Evolutionary conservation across 2,888 invertebrate genomes (phyloP).

Genomic region (Campoplex nolae): DNA sequence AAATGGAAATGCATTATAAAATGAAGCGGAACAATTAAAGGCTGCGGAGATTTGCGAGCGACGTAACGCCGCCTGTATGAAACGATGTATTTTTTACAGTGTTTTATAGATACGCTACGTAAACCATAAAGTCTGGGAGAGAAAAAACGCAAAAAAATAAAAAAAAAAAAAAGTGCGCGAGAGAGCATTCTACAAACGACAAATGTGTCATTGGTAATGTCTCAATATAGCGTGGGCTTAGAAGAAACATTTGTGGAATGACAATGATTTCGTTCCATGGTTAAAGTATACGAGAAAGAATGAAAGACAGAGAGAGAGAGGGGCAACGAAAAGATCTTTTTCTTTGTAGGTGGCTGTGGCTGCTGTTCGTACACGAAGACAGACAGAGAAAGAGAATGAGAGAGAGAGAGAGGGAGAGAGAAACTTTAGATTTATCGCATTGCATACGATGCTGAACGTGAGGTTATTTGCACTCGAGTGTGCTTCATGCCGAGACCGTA

Average conservation of each 20-base stretch:
- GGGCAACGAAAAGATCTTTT: conserved; percentile 55
- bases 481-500: conserved; percentile 20
- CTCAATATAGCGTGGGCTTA: conserved; percentile 68
- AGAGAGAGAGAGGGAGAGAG: conserved; percentile 21
- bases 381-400: conserved; percentile 13
- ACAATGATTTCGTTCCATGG: conserved; percentile 61
- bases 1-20: not conserved
- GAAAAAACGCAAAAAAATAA: too few relatives aligned
- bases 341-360: conserved; percentile 64
- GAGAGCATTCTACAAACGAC: conserved; percentile 56
- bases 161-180: not conserved
- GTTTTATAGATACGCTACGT: not conserved
- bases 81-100: not conserved
- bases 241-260: conserved; percentile 67
- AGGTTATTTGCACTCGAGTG: conserved; percentile 64
- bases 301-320: conserved; percentile 37
- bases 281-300: conserved; percentile 28
- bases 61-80: not conserved
- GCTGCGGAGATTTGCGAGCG: not conserved
- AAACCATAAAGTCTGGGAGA: not conserved
- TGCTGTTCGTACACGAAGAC: conserved; percentile 42
- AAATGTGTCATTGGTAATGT: conserved; percentile 67
- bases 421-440: conserved; percentile 67
- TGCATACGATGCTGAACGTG: conserved; percentile 64
- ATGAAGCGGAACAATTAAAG: not conserved